phyloP scores from a whole-genome alignment of 2,113 vertebrate genomes.

The rat (Rattus norvegicus) region GRCr8 NC_086021.1:170968501-170969000 shows the following conservation, averaged over 20 bases:
- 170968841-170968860: constrained; percentile 38
- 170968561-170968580: no score
- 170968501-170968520: constrained; percentile 12
- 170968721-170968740: background rate
- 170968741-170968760: constrained; percentile 31
- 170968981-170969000: background rate
- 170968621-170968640: constrained; percentile 30
- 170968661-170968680: background rate
- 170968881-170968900: background rate
- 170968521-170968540: constrained; percentile 39
- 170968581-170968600: background rate
- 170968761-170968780: background rate
- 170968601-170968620: constrained; percentile 62
- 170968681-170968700: constrained; percentile 2
- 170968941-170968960: constrained; percentile 4
- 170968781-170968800: background rate
- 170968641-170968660: constrained; percentile 44
- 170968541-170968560: background rate
- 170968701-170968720: constrained; percentile 53
- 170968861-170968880: background rate
- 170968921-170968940: no score
- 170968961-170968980: background rate
- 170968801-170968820: constrained; percentile 20
- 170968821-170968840: constrained; percentile 60
- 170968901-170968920: background rate